Percentiles rank a stretch among this genome's conserved stretches.
Conservation (phyloP, 2,888 invertebrate genomes). For the Hypercompe scribonia region DNA sequence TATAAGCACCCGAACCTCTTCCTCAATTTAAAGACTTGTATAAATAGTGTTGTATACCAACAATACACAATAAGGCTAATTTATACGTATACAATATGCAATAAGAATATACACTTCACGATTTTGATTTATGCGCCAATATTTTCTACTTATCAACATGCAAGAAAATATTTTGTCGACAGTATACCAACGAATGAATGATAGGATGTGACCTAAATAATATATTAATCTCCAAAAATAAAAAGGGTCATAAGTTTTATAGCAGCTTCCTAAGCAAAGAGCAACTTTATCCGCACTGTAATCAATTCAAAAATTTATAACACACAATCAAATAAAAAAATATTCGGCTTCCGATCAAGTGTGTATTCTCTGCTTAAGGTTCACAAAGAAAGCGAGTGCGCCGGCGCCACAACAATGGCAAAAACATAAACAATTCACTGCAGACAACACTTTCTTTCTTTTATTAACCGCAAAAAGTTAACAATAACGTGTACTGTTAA, state of each 20-base stretch:
- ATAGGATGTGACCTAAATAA: too few species aligned
- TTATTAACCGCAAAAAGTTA: conserved; percentile 30
- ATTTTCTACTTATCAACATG: background rate
- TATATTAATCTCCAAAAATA: too few species aligned
- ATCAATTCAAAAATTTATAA: background rate
- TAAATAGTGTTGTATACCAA: background rate
- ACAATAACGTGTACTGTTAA: conserved; percentile 23
- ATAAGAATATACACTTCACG: too few species aligned
- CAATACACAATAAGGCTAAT: background rate
- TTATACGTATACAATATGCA: background rate
- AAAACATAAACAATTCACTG: conserved; percentile 41
- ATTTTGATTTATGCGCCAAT: too few species aligned
- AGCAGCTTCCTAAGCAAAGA: too few species aligned
- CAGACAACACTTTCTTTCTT: conserved; percentile 47
- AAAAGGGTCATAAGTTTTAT: too few species aligned
- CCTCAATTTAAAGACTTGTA: too few species aligned
- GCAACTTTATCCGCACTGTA: too few species aligned
- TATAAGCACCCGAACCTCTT: too few species aligned
- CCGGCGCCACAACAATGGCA: conserved; percentile 40
- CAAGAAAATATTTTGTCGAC: too few species aligned
- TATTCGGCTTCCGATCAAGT: conserved; percentile 9
- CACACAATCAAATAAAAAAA: background rate
- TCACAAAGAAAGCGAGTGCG: conserved; percentile 46
- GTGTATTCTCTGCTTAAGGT: conserved; percentile 12
- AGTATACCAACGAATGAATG: too few species aligned